Evolutionary conservation across 2,113 vertebrate species (phyloP).

Genomic region (Rhinoderma darwinii): DNA sequence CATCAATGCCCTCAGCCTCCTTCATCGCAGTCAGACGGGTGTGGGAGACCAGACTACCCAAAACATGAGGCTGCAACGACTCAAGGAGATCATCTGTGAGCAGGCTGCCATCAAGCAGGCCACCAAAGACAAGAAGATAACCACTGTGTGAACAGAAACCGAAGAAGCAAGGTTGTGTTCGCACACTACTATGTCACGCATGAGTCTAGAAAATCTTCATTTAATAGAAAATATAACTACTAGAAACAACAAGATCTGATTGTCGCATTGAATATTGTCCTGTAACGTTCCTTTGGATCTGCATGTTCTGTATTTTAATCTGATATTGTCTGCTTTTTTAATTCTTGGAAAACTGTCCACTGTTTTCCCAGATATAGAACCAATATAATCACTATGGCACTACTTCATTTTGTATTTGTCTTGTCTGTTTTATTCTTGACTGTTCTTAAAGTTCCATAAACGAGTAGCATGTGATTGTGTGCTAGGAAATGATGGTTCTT

Average conservation of each 20-base stretch:
- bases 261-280: neutral
- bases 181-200: neutral
- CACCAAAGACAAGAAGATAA: conserved; percentile 99
- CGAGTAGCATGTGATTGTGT: neutral
- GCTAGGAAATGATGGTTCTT: neutral
- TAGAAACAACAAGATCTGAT: neutral
- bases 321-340: neutral
- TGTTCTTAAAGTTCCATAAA: neutral
- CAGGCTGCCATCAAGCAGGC: conserved; percentile 98
- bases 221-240: neutral
- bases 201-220: neutral
- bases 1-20: conserved; percentile 90
- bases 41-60: conserved; percentile 94
- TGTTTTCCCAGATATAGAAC: neutral
- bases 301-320: conserved; percentile 26
- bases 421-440: neutral
- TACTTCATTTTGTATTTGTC: no score
- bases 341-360: neutral
- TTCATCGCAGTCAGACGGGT: conserved; percentile 96
- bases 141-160: conserved; percentile 79
- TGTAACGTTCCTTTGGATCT: neutral
- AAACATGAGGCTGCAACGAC: conserved; percentile 89
- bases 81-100: conserved; percentile 98
- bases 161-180: neutral
- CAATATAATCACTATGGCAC: neutral